Evolutionary conservation across 2,113 vertebrate species (phyloP), one percentile per base, ranked within the genome.

Genomic region (Hemichromis elongatus): DNA sequence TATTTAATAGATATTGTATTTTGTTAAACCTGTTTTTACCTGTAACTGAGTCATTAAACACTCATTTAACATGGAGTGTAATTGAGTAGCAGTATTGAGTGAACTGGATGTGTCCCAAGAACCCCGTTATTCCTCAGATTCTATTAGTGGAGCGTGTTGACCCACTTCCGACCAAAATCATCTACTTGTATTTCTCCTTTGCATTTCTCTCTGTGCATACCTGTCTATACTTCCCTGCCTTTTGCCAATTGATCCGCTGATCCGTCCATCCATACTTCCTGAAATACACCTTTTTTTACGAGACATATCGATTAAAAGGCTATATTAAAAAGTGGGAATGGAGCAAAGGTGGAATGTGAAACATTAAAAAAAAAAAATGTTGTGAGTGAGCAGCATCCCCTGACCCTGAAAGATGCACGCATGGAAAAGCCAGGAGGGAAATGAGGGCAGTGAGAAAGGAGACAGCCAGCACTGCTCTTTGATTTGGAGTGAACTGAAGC

Each of bases 401-500:
- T 80, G 80, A 87, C 83, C 85, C 84, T 66, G 24, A 87, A 81
- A 86, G 21, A 77, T 56, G 30, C 68, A 70, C 26, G 45, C 18
- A 19, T 18, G 54, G 42, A 66, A 86, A 81, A 88, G 57, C 45
- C 59, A 56, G 40, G 54, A 79, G 40, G 86, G 57, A 84, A 89
- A 85, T 47, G 53, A 88, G 86, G 86, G 59, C 47, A 18, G 47
- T 66, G 47, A 50, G 42, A 70, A 78, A 79, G 82, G 53, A 87
- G 73, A 70, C 24, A 59, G 70, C 63, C 56, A 26, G 78, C 56
- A 8, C 14, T 33, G 83, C 83, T 66, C 90, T 94, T 88, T 88
- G 89, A 92, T 90, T 90, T 83, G 77, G 90, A 82, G 87, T 83
- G 88, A 92, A 90, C 59, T 82, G 89, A 83, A 88, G 90, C 83